phyloP scores from a whole-genome alignment of 2,113 vertebrate genomes.

The Rhombomys opimus region DNA sequence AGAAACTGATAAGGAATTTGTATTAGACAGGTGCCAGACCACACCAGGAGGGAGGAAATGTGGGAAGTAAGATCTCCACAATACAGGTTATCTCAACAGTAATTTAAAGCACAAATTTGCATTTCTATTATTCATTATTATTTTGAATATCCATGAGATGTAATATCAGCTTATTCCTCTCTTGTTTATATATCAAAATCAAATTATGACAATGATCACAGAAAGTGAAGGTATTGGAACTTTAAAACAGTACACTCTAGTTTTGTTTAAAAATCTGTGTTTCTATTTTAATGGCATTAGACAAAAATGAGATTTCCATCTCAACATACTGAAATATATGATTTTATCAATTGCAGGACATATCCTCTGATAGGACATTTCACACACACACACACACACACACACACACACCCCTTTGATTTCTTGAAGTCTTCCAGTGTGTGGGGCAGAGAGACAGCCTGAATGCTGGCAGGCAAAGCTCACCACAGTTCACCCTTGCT shows the following conservation, averaged over 20 bases:
- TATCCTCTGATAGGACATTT: neutral
- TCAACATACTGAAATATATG: neutral
- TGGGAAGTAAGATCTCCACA: neutral
- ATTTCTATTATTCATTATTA: neutral
- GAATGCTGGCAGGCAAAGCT: neutral
- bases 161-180: neutral
- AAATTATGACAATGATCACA: neutral
- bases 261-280: neutral
- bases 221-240: neutral
- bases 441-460: neutral
- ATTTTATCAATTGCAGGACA: neutral
- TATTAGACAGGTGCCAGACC: neutral
- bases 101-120: neutral
- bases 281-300: neutral
- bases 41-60: neutral
- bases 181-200: neutral
- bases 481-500: rapidly evolving
- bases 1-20: neutral
- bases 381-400: neutral
- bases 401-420: neutral
- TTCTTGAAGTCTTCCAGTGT: neutral
- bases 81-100: neutral
- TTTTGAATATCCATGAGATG: neutral
- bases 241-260: neutral
- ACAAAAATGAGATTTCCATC: neutral